Conservation (phyloP, 2,113 vertebrate species). For the Symphodus melops region DNA sequence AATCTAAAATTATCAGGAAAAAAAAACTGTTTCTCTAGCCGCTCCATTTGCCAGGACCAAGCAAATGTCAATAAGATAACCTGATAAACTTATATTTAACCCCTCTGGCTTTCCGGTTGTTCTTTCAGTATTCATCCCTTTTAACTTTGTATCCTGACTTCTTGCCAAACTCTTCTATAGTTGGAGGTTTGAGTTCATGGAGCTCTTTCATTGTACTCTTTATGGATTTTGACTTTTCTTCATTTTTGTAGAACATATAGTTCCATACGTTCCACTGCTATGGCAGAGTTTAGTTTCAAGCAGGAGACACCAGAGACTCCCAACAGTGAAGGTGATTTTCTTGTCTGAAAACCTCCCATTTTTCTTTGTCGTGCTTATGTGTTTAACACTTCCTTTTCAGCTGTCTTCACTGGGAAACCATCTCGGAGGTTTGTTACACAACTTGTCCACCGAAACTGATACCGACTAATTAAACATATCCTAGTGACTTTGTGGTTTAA, state of each 20-base stretch:
- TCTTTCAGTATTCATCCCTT: slow-evolving; percentile 20
- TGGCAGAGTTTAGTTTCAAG: slow-evolving; percentile 51
- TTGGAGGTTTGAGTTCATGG: slow-evolving; percentile 12
- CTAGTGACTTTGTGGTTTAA: slow-evolving; percentile 26
- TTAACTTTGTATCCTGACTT: slow-evolving; percentile 4
- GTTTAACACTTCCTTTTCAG: slow-evolving; percentile 51
- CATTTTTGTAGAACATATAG: slow-evolving; percentile 11
- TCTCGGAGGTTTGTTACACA: slow-evolving; percentile 45
- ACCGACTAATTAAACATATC: slow-evolving; percentile 29
- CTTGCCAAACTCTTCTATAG: not conserved
- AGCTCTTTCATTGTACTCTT: slow-evolving; percentile 8
- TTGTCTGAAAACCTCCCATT: slow-evolving; percentile 49
- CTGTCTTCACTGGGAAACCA: slow-evolving; percentile 32
- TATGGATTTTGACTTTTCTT: slow-evolving; percentile 13
- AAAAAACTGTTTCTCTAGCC: not conserved
- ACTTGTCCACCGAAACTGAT: slow-evolving; percentile 39
- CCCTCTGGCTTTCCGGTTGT: not conserved
- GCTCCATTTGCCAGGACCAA: slow-evolving; percentile 1
- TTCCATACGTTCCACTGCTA: slow-evolving; percentile 31
- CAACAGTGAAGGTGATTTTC: slow-evolving; percentile 54
- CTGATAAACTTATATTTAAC: slow-evolving; percentile 6
- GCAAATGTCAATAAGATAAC: not conserved
- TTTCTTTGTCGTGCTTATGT: slow-evolving; percentile 44
- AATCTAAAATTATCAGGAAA: not conserved
- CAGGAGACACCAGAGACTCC: slow-evolving; percentile 53